phyloP scores from a whole-genome alignment of 2,113 vertebrate genomes.

The Struthidea cinerea region DNA sequence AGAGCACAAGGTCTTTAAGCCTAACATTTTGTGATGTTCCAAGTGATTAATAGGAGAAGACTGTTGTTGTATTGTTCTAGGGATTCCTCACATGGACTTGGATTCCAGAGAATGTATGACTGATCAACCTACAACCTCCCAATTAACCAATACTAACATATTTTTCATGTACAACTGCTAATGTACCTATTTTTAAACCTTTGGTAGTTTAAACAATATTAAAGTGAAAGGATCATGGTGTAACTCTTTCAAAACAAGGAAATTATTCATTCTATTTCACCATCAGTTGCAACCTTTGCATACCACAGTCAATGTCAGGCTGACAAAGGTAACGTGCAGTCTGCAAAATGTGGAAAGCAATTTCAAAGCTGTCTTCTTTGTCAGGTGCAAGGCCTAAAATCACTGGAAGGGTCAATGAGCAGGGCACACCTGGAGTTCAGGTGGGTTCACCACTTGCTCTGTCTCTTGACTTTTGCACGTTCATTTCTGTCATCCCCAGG shows the following conservation, averaged over 20 bases:
- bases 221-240: background rate
- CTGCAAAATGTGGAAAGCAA: background rate
- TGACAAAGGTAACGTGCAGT: rapidly evolving
- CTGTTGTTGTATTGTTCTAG: background rate
- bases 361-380: background rate
- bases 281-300: background rate
- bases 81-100: background rate
- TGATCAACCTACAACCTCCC: background rate
- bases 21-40: background rate
- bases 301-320: background rate
- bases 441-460: background rate
- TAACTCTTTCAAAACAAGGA: background rate
- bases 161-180: background rate
- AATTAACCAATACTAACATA: background rate
- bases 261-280: background rate
- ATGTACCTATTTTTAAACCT: background rate
- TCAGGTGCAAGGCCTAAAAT: background rate
- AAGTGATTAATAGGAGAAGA: background rate
- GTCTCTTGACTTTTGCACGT: rapidly evolving
- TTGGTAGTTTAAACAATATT: background rate
- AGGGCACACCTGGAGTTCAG: background rate
- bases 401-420: background rate
- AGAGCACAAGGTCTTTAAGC: background rate
- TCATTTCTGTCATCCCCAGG: background rate
- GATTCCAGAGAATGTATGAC: background rate